These are phyloP conservation scores for Lasioglossum calceatum DNA, from an alignment of 2,888 invertebrate genomes.

Conservation along the genomic window DNA sequence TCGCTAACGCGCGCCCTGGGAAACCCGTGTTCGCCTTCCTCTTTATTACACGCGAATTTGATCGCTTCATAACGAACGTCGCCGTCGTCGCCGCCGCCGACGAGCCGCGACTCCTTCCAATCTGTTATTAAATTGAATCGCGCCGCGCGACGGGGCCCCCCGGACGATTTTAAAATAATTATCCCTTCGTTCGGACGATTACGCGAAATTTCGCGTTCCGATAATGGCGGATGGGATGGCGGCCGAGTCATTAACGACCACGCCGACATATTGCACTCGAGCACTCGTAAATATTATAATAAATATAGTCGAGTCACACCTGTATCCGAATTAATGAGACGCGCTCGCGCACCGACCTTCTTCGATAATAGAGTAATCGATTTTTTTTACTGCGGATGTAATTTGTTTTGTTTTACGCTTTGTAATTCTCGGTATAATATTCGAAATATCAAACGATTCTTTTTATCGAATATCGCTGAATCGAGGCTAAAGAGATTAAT, in stretches of 20 bases:
- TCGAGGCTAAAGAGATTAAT: background rate
- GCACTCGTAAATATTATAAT: slow-evolving; percentile 16
- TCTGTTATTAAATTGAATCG: slow-evolving; percentile 38
- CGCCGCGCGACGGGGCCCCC: background rate
- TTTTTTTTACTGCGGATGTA: background rate
- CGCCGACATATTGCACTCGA: slow-evolving; percentile 2
- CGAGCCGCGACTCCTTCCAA: slow-evolving; percentile 37
- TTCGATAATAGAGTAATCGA: background rate
- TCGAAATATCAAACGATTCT: background rate
- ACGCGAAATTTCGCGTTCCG: background rate
- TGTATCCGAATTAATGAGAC: background rate
- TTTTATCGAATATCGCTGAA: background rate
- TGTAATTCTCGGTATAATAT: background rate
- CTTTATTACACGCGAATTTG: slow-evolving; percentile 57
- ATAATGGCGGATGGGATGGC: background rate
- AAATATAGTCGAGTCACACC: background rate
- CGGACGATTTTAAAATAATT: slow-evolving; percentile 25
- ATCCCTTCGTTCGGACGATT: slow-evolving; percentile 3
- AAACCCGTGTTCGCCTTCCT: slow-evolving; percentile 58
- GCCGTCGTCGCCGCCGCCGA: slow-evolving; percentile 1
- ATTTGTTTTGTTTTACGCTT: background rate
- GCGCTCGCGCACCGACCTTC: background rate
- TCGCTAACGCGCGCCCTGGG: slow-evolving; percentile 49
- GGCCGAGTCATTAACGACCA: slow-evolving; percentile 8
- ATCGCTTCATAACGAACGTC: slow-evolving; percentile 55